Conservation (phyloP, 1,140 invertebrate species). For the Pogonus chalceus region DNA sequence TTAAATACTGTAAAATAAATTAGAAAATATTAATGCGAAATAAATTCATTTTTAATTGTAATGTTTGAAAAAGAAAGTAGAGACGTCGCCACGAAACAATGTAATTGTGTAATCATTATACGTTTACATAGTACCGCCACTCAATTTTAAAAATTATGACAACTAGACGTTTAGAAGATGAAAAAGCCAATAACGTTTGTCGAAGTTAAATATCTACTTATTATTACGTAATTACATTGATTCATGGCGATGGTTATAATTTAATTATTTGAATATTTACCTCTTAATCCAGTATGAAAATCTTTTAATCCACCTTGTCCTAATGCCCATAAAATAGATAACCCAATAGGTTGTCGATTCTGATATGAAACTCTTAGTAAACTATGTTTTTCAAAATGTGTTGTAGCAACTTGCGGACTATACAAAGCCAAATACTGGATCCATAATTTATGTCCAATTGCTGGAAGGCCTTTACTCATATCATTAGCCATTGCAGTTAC, state of each 20-base stretch:
- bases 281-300: slow-evolving; percentile 59
- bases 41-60: too few relatives aligned
- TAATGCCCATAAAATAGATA: slow-evolving; percentile 68
- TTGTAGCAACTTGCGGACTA: slow-evolving; percentile 49
- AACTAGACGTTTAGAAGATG: too few relatives aligned
- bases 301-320: slow-evolving; percentile 62
- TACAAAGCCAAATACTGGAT: slow-evolving; percentile 55
- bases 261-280: slow-evolving; percentile 31
- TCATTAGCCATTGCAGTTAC: slow-evolving; percentile 53
- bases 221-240: too few relatives aligned
- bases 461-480: slow-evolving; percentile 49
- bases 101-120: too few relatives aligned
- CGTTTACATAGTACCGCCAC: too few relatives aligned
- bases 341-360: slow-evolving; percentile 63
- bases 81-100: too few relatives aligned
- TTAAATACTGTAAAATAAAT: slow-evolving; percentile 55
- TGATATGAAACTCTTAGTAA: slow-evolving; percentile 65
- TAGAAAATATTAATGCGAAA: too few relatives aligned
- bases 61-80: too few relatives aligned
- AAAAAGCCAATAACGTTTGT: too few relatives aligned
- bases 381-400: slow-evolving; percentile 49
- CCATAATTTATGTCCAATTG: slow-evolving; percentile 58
- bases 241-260: too few relatives aligned
- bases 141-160: too few relatives aligned
- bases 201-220: too few relatives aligned